phyloP scores from a whole-genome alignment of 2,888 invertebrate genomes.

The Lomographa bimaculata region DNA sequence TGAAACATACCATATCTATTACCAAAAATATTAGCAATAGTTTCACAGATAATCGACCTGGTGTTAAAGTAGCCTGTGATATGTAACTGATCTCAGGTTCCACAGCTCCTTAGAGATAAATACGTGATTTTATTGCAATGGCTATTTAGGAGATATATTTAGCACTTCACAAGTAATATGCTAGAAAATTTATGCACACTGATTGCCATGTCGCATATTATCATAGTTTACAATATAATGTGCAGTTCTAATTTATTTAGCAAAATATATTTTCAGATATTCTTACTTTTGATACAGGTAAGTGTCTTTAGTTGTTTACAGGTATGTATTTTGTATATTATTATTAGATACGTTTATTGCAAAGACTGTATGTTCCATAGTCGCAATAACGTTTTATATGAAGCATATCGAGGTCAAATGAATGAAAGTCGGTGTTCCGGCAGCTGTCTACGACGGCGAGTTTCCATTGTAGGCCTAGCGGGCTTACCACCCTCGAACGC shows the following conservation, averaged over 20 bases:
- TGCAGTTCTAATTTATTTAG: too few species aligned
- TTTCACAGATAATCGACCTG: slow-evolving; percentile 18
- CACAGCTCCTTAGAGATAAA: slow-evolving; percentile 20
- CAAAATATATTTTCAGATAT: slow-evolving; percentile 24
- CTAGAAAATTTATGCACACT: slow-evolving; percentile 18
- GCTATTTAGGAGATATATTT: slow-evolving; percentile 14
- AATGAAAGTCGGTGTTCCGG: too few species aligned
- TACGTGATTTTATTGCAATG: slow-evolving; percentile 4
- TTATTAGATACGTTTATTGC: slow-evolving; percentile 24
- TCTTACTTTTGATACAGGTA: slow-evolving; percentile 25
- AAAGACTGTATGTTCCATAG: slow-evolving; percentile 43
- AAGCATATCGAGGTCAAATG: slow-evolving; percentile 14
- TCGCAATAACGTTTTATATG: slow-evolving; percentile 32
- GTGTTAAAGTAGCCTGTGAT: slow-evolving; percentile 31
- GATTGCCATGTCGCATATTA: slow-evolving; percentile 13
- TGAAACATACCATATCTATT: slow-evolving; percentile 9
- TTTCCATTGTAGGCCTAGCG: too few species aligned
- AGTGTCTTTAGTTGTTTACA: slow-evolving; percentile 5
- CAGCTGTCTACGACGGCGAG: too few species aligned
- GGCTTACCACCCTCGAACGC: too few species aligned
- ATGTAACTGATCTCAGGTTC: slow-evolving; percentile 35
- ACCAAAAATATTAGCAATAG: slow-evolving; percentile 18
- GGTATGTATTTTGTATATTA: slow-evolving; percentile 18
- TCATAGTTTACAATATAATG: too few species aligned
- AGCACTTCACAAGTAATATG: slow-evolving; percentile 17